Base-by-base conservation (phyloP, 2,797 vertebrate genomes). In the Parauchenoglanis punctatus region DNA sequence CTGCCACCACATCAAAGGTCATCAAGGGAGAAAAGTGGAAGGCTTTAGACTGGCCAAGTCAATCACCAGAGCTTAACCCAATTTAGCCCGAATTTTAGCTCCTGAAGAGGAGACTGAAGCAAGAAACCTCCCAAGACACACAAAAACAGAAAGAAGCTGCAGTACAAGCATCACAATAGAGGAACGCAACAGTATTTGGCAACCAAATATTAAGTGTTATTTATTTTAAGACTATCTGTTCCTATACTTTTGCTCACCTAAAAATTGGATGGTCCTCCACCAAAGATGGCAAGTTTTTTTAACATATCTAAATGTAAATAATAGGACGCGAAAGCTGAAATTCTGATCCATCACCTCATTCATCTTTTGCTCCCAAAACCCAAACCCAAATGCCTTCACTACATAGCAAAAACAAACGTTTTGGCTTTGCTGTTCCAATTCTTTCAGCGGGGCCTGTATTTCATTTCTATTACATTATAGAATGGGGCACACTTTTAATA, bases 11-110 rank as follows among this genome's bases (percentile, higher is more conserved):
- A 72, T 23, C 68, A 44, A 72, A 44, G 23, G 40, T 23, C 7
- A 72, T 70, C 67, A 25, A 23, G 4, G 5, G 46, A 1, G 2
- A 49, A n/a, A 52, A 17, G 12, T 52, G 73, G 46, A 52, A 52
- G 12, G 6, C 28, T 52, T 76, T 15, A 76, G 73, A 73, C 40
- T 46, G 40, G 70, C 70, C 70, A 73, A 73, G 73, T 76, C 73
- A 76, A 52, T 76, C 73, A 76, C 73, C 12, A 52, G 12, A 76
- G 25, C 13, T 52, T 52, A 76, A 52, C 46, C 6, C 13, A 76
- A n/a, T 17, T 52, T 12, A 76, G 73, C 12, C 25, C 35, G 46
- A 12, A 52, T 49, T n/a, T 52, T 25, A 52, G 25, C 13, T 28
- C 12, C 25, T 76, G 13, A 52, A 76, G 25, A 49, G 70, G 44